Conservation (phyloP, 2,797 vertebrate genomes). For the Artibeus lituratus region DNA sequence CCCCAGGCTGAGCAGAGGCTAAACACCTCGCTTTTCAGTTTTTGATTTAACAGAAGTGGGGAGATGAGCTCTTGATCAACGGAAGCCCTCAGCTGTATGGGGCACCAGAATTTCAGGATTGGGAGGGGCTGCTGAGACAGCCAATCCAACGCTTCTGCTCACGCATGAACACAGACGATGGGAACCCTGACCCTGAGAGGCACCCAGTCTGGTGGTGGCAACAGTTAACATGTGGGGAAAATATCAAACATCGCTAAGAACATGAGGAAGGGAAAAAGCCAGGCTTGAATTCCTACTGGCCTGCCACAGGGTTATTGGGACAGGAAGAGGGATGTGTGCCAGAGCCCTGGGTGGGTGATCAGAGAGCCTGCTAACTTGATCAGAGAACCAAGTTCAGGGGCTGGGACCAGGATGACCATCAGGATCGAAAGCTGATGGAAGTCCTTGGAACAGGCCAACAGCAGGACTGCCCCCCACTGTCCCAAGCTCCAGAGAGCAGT, state of each 20-base stretch:
- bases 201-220: too few relatives aligned
- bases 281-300: neutral
- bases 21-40: neutral
- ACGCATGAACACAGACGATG: fast-evolving
- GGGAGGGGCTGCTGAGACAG: neutral
- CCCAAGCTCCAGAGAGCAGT: neutral
- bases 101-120: neutral
- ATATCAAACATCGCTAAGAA: neutral
- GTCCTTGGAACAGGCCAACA: neutral
- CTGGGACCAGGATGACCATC: neutral
- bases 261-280: neutral
- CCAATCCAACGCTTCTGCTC: neutral
- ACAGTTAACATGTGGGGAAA: neutral
- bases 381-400: neutral
- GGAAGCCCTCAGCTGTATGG: neutral
- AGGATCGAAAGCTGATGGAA: neutral
- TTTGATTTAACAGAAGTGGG: neutral
- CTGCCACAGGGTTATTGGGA: neutral
- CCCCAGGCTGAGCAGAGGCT: neutral
- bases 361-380: neutral
- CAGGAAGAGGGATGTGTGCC: neutral
- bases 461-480: neutral
- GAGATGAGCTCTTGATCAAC: neutral
- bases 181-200: neutral
- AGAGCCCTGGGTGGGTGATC: neutral